phyloP scores from a whole-genome alignment of 2,888 invertebrate species.

The Parnassius apollo region DNA sequence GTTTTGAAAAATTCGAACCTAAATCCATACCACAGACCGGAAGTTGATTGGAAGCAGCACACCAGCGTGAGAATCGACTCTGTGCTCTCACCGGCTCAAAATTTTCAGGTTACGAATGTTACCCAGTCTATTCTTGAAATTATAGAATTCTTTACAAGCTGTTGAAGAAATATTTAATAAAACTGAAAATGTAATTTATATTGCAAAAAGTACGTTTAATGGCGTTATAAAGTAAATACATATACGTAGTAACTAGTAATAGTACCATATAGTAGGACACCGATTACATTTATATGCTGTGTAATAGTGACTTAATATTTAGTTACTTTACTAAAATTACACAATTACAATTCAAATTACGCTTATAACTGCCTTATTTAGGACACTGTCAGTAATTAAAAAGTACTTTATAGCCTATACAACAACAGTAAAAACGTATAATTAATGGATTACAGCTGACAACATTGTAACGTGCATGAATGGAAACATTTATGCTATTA shows the following conservation, averaged over 20 bases:
- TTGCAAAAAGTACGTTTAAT: not conserved
- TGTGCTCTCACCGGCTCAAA: no score
- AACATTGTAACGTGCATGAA: slow-evolving; percentile 5
- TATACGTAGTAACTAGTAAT: not conserved
- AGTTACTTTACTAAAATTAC: slow-evolving; percentile 13
- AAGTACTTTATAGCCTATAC: slow-evolving; percentile 5
- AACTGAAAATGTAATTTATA: not conserved
- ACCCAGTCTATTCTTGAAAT: no score
- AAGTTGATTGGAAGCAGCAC: no score
- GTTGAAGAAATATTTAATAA: no score
- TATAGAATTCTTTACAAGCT: no score
- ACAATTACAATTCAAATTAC: not conserved
- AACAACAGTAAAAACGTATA: slow-evolving; percentile 8
- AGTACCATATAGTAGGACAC: not conserved
- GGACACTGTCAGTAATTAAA: slow-evolving; percentile 18
- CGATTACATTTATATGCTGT: not conserved
- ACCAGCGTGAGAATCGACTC: no score
- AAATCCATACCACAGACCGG: no score
- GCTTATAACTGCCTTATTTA: slow-evolving; percentile 6
- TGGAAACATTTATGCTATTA: slow-evolving; percentile 6
- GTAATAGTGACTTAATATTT: not conserved
- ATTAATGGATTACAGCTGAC: slow-evolving; percentile 13
- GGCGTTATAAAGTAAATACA: not conserved
- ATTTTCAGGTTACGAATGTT: no score
- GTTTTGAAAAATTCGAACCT: no score